Conservation (phyloP, 2,113 vertebrate genomes). For the Pholis gunnellus region DNA sequence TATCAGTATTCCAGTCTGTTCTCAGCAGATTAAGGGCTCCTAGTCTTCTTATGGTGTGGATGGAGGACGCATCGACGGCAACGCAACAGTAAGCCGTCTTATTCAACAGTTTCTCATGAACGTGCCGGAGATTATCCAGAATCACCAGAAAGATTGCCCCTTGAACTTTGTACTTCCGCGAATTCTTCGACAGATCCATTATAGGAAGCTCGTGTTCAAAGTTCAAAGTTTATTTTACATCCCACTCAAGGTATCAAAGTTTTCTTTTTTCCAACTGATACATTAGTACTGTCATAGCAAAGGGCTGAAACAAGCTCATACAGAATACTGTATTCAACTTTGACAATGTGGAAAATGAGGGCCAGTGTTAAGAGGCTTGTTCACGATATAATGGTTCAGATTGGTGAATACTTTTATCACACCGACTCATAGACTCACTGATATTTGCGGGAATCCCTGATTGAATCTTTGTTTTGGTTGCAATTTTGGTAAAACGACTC, state of each 20-base stretch:
- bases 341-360: not conserved
- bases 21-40: slow-evolving; percentile 56
- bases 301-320: not conserved
- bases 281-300: not conserved
- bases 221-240: not conserved
- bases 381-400: not conserved
- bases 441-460: not conserved
- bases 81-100: slow-evolving; percentile 41
- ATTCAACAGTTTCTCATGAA: slow-evolving; percentile 45
- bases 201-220: slow-evolving; percentile 21
- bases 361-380: not conserved
- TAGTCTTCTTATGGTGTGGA: slow-evolving; percentile 13
- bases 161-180: slow-evolving; percentile 3
- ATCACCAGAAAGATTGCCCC: slow-evolving; percentile 9
- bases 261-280: not conserved
- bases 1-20: slow-evolving; percentile 43
- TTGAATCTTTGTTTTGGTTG: not conserved
- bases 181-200: slow-evolving; percentile 10
- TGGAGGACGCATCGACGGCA: not conserved
- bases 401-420: not conserved
- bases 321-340: not conserved
- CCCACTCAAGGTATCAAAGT: not conserved
- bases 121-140: slow-evolving; percentile 42
- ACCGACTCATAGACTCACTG: not conserved
- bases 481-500: not conserved